These are phyloP conservation scores for Tympanuchus pallidicinctus DNA, from an alignment of 2,113 vertebrate genomes.

Conservation along the genomic window DNA sequence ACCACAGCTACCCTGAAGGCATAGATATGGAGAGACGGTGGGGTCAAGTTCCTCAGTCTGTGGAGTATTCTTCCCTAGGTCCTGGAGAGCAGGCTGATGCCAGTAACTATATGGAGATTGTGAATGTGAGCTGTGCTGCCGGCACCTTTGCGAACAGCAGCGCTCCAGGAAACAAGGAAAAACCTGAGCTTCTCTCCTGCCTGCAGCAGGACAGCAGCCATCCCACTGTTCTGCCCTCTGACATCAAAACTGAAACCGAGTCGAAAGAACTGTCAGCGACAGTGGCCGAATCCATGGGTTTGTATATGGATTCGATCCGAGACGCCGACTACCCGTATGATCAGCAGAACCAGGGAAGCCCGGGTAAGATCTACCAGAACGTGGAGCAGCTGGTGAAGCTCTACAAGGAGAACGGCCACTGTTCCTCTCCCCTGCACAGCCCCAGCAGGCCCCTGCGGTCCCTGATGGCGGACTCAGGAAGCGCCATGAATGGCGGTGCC, in stretches of 20 bases:
- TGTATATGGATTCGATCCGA: slow-evolving; percentile 96
- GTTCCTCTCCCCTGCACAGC: slow-evolving; percentile 72
- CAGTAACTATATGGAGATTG: slow-evolving; percentile 90
- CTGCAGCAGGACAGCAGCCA: slow-evolving; percentile 85
- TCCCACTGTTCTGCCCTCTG: slow-evolving; percentile 84
- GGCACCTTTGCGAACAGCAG: slow-evolving; percentile 76
- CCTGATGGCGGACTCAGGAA: slow-evolving; percentile 79
- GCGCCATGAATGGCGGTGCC: slow-evolving; percentile 75
- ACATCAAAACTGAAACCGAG: slow-evolving; percentile 89
- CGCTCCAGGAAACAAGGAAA: slow-evolving; percentile 88
- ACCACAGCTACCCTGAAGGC: slow-evolving; percentile 92
- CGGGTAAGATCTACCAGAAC: slow-evolving; percentile 88
- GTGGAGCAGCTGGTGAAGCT: slow-evolving; percentile 85
- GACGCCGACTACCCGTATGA: slow-evolving; percentile 90
- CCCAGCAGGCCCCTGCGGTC: slow-evolving; percentile 76
- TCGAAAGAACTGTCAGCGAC: slow-evolving; percentile 97
- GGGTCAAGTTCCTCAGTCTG: slow-evolving; percentile 87
- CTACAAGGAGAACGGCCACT: slow-evolving; percentile 82
- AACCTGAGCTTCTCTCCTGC: slow-evolving; percentile 83
- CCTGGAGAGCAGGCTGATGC: slow-evolving; percentile 79
- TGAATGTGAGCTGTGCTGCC: slow-evolving; percentile 86
- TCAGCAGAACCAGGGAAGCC: slow-evolving; percentile 85
- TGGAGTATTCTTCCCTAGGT: slow-evolving; percentile 82
- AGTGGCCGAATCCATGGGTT: slow-evolving; percentile 97
- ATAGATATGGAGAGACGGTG: slow-evolving; percentile 91